Evolutionary conservation across 2,113 vertebrate species (phyloP).

Genomic region (Aspidoscelis tigris): DNA sequence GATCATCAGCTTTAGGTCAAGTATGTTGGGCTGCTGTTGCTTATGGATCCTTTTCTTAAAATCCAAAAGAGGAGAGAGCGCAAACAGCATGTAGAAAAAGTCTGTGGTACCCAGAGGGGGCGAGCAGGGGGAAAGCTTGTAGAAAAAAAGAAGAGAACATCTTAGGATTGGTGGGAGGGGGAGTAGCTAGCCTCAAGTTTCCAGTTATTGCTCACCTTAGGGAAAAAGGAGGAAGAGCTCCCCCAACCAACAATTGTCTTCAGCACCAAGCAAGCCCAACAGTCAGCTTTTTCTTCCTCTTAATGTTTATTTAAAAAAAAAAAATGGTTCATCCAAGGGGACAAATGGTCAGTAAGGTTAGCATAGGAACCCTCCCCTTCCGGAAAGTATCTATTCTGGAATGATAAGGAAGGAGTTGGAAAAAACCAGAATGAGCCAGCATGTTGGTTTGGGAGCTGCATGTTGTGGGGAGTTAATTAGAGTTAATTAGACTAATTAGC

Average conservation of each 20-base stretch:
- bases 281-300: too few relatives aligned
- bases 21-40: not conserved
- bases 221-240: not conserved
- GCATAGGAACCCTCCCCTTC: too few relatives aligned
- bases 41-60: not conserved
- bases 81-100: not conserved
- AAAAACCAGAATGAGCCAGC: conserved; percentile 48
- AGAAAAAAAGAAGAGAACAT: not conserved
- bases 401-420: not conserved
- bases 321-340: too few relatives aligned
- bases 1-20: not conserved
- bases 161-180: not conserved
- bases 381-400: not conserved
- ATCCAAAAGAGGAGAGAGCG: not conserved
- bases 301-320: not conserved
- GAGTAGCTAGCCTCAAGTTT: not conserved
- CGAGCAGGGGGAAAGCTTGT: not conserved
- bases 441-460: conserved; percentile 67
- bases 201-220: not conserved
- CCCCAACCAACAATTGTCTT: not conserved
- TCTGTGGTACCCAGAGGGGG: not conserved
- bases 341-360: not conserved
- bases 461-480: conserved; percentile 85
- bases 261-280: not conserved
- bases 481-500: conserved; percentile 89